Conservation (phyloP, 1,140 invertebrate species). For the Cryptotermes secundus region DNA sequence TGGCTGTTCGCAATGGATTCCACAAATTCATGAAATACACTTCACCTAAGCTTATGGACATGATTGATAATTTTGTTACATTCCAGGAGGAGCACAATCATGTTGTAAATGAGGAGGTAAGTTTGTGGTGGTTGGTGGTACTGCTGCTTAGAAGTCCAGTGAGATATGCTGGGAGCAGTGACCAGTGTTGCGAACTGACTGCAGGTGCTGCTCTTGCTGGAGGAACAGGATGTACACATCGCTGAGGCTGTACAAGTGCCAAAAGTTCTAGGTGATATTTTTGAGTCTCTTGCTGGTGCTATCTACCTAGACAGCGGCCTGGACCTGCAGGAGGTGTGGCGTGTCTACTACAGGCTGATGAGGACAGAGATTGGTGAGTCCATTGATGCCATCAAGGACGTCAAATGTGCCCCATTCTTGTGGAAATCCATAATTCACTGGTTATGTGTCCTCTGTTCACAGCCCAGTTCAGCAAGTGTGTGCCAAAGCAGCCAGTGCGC, state of each 20-base stretch:
- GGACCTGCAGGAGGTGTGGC: slow-evolving; percentile 78
- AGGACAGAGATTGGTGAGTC: slow-evolving; percentile 63
- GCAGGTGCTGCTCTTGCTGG: slow-evolving; percentile 37
- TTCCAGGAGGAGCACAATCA: slow-evolving; percentile 72
- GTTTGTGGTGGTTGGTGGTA: background rate
- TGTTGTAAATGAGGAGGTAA: slow-evolving; percentile 60
- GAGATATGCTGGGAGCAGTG: background rate
- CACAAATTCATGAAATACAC: slow-evolving; percentile 69
- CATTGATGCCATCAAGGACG: background rate
- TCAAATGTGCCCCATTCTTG: background rate
- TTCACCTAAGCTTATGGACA: slow-evolving; percentile 62
- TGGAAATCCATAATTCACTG: background rate
- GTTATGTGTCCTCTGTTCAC: slow-evolving; percentile 39
- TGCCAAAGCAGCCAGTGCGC: slow-evolving; percentile 88
- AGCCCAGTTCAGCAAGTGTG: slow-evolving; percentile 73
- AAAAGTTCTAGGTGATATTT: slow-evolving; percentile 92
- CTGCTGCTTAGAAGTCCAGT: background rate
- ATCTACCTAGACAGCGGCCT: slow-evolving; percentile 87
- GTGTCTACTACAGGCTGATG: slow-evolving; percentile 75
- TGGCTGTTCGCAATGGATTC: slow-evolving; percentile 81
- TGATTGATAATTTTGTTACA: slow-evolving; percentile 77
- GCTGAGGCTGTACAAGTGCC: slow-evolving; percentile 84
- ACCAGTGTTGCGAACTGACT: background rate
- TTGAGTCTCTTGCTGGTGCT: slow-evolving; percentile 90
- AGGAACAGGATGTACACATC: slow-evolving; percentile 65